Percentiles rank a stretch among this genome's conserved stretches.
phyloP scores from a whole-genome alignment of 2,797 vertebrate genomes.

The Lagorchestes hirsutus region DNA sequence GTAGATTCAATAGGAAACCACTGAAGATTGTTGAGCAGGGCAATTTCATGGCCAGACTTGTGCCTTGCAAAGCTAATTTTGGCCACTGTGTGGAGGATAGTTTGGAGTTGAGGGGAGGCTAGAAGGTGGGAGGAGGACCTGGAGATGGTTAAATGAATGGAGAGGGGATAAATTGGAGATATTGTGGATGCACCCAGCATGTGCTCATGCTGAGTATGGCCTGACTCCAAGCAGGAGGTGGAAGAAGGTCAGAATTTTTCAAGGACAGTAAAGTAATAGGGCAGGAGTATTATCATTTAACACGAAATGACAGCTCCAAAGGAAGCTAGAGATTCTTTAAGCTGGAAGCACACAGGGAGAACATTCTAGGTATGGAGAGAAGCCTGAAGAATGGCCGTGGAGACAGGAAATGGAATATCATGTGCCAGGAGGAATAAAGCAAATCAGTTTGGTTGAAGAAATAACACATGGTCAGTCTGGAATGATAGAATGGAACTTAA shows the following conservation, averaged over 20 bases:
- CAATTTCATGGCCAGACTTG: background rate
- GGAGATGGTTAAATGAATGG: background rate
- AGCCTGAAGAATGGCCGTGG: background rate
- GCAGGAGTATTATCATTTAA: background rate
- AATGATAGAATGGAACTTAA: background rate
- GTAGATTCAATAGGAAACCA: background rate
- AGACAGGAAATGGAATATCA: background rate
- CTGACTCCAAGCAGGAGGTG: background rate
- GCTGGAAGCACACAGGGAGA: background rate
- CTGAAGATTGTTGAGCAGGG: slow-evolving; percentile 4
- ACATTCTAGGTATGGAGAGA: background rate
- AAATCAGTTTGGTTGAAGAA: background rate
- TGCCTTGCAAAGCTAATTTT: background rate
- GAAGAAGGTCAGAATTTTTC: background rate
- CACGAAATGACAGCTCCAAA: background rate
- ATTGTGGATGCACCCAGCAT: background rate
- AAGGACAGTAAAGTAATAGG: background rate
- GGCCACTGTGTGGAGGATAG: background rate
- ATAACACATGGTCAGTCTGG: background rate
- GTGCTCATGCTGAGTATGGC: background rate
- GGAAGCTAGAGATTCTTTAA: background rate
- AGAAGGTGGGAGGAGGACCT: background rate
- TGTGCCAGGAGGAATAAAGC: no score
- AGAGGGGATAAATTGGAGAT: background rate
- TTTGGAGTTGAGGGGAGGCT: background rate